Percentiles rank a stretch among this genome's conserved stretches.
Conservation (phyloP, 2,888 invertebrate species). For the Pelosia muscerda region DNA sequence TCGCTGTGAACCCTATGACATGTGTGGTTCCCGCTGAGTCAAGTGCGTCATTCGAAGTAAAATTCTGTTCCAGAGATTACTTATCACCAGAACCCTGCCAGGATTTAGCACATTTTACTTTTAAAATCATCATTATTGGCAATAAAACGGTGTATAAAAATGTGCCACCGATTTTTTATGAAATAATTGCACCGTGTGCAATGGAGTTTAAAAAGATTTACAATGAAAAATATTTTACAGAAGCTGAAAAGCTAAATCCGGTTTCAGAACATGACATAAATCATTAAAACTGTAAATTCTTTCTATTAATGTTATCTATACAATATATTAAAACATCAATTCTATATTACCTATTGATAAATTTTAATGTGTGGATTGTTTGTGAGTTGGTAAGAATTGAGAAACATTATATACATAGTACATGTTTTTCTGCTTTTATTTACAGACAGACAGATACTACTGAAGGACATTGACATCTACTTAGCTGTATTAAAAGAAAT, state of each 20-base stretch:
- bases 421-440: neutral
- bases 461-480: too few relatives aligned
- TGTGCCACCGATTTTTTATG: conserved; percentile 72
- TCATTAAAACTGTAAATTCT: neutral
- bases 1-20: conserved; percentile 67
- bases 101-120: conserved; percentile 69
- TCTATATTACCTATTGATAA: neutral
- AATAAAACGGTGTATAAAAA: conserved; percentile 61
- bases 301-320: too few relatives aligned
- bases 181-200: conserved; percentile 72
- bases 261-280: conserved; percentile 5
- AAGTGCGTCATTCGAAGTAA: conserved; percentile 58
- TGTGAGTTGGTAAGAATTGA: neutral
- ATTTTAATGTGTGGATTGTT: neutral
- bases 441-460: neutral
- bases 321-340: neutral
- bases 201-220: conserved; percentile 63
- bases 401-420: neutral
- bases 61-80: conserved; percentile 60
- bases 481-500: too few relatives aligned
- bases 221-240: conserved; percentile 56
- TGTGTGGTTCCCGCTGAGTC: conserved; percentile 55
- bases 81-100: conserved; percentile 41
- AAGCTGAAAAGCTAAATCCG: conserved; percentile 17
- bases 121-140: conserved; percentile 69